Evolutionary conservation across 2,797 vertebrate species (phyloP).

Genomic region (Danio jaintianensis): DNA sequence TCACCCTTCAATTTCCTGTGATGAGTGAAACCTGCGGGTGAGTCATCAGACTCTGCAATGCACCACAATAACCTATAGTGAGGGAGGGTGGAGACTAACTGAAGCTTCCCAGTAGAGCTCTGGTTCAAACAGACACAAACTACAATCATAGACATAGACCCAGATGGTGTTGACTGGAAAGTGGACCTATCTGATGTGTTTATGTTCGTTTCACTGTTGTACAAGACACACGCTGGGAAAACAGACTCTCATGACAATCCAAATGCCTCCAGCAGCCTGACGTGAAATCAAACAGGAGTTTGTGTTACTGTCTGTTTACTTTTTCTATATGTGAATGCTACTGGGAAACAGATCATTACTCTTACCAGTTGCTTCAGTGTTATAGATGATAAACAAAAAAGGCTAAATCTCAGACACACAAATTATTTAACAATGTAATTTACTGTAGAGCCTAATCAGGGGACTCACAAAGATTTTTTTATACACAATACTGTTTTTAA

Average conservation of each 20-base stretch:
- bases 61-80: conserved; percentile 37
- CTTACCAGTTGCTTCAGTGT: conserved; percentile 1
- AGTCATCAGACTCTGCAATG: conserved; percentile 58
- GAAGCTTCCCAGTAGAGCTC: conserved; percentile 15
- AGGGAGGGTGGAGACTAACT: conserved; percentile 3
- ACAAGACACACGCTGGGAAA: not conserved
- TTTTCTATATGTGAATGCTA: not conserved
- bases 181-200: not conserved
- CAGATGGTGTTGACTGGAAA: conserved; percentile 1
- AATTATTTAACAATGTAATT: not conserved
- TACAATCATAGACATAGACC: conserved; percentile 10
- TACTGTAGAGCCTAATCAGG: not conserved
- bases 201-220: not conserved
- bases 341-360: not conserved
- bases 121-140: conserved; percentile 14
- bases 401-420: not conserved
- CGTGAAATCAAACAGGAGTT: conserved; percentile 13
- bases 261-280: not conserved
- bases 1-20: conserved; percentile 21
- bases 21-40: conserved; percentile 47
- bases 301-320: not conserved
- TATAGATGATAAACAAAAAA: not conserved
- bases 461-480: not conserved
- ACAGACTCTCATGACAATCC: not conserved
- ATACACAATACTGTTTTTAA: too few relatives aligned